phyloP scores from a whole-genome alignment of 2,888 invertebrate species.

The Callyntrura guangdongensis region DNA sequence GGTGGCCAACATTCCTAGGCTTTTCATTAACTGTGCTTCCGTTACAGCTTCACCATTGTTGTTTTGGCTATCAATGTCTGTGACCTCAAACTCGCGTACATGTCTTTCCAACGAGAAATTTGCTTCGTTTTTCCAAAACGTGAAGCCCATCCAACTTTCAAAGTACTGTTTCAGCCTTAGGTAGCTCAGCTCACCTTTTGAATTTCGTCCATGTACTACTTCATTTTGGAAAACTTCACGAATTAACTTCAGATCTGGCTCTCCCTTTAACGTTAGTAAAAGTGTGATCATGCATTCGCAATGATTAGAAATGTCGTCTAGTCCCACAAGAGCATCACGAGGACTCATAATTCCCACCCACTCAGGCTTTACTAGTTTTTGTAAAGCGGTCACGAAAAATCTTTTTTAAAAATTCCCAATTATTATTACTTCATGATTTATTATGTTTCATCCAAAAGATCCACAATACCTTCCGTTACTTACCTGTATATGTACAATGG shows the following conservation, averaged over 20 bases:
- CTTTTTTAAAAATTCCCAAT: conserved; percentile 54
- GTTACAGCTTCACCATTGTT: conserved; percentile 62
- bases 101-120: conserved; percentile 81
- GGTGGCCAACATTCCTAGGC: conserved; percentile 74
- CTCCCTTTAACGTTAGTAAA: conserved; percentile 62
- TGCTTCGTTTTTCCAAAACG: conserved; percentile 83
- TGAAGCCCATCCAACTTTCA: conserved; percentile 82
- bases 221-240: conserved; percentile 63
- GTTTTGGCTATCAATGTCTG: conserved; percentile 15
- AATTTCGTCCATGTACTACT: conserved; percentile 73
- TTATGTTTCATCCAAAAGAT: not conserved
- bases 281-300: conserved; percentile 79
- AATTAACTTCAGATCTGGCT: conserved; percentile 57
- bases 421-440: too few species aligned
- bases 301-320: conserved; percentile 75
- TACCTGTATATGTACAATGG: conserved; percentile 74
- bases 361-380: conserved; percentile 73
- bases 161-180: conserved; percentile 81
- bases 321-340: conserved; percentile 79
- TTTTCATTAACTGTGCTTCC: conserved; percentile 77
- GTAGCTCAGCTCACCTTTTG: conserved; percentile 72
- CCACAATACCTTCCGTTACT: not conserved
- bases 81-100: conserved; percentile 73
- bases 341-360: conserved; percentile 81
- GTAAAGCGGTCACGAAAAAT: conserved; percentile 66